A percentile compares a stretch with the other conserved stretches of the same genome.
phyloP scores from a whole-genome alignment of 2,888 invertebrate genomes.

The Drosophila ustulata region DNA sequence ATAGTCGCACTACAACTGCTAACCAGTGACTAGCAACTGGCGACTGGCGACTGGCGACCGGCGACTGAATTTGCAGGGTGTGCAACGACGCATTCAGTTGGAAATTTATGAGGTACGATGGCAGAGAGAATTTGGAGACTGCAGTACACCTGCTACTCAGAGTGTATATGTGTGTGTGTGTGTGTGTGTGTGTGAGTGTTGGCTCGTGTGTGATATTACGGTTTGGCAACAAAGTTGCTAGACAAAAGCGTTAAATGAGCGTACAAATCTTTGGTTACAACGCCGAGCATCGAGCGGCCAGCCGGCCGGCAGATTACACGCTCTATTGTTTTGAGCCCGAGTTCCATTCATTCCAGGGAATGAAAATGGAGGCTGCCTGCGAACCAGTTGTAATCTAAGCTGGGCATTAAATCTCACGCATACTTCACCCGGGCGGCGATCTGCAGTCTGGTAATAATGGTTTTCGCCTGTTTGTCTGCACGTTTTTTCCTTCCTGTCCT shows the following conservation, averaged over 20 bases:
- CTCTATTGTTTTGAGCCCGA: constrained; percentile 68
- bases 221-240: constrained; percentile 69
- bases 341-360: constrained; percentile 4
- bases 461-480: constrained; percentile 49
- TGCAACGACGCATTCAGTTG: constrained; percentile 80
- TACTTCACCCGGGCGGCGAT: constrained; percentile 38
- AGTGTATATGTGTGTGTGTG: constrained; percentile 13
- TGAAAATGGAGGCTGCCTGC: constrained; percentile 10
- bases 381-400: constrained; percentile 34
- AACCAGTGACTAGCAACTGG: constrained; percentile 20
- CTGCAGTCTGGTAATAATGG: constrained; percentile 70
- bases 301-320: constrained; percentile 75
- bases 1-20: constrained; percentile 19
- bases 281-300: constrained; percentile 60
- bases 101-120: constrained; percentile 80
- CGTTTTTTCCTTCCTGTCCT: constrained; percentile 19
- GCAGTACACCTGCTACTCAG: constrained; percentile 50
- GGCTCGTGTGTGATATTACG: constrained; percentile 31
- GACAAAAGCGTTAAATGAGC: constrained; percentile 82
- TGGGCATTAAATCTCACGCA: constrained; percentile 60
- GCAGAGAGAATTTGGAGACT: constrained; percentile 43
- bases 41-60: constrained; percentile 44
- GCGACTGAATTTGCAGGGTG: constrained; percentile 72
- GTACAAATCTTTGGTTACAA: constrained; percentile 79
- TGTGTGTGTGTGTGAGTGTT: constrained; percentile 19